Percentiles rank a stretch among this genome's conserved stretches.
phyloP scores from a whole-genome alignment of 2,888 invertebrate genomes.

The Graphium colonna region DNA sequence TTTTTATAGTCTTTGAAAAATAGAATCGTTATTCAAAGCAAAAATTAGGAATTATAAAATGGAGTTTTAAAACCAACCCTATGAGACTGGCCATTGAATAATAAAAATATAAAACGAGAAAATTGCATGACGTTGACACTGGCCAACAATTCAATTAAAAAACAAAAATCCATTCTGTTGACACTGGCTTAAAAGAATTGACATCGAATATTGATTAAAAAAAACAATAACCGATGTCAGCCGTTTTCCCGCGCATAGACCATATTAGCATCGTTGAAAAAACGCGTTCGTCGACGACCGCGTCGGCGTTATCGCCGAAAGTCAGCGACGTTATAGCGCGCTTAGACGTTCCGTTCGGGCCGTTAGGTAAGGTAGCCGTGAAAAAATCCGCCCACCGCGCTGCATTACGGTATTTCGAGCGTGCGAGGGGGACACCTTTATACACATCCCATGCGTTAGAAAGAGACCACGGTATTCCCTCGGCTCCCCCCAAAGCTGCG shows the following conservation, averaged over 20 bases:
- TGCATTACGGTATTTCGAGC: slow-evolving; percentile 75
- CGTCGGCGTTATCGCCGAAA: slow-evolving; percentile 42
- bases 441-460: slow-evolving; percentile 37
- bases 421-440: slow-evolving; percentile 50
- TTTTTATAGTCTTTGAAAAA: no score
- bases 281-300: slow-evolving; percentile 16
- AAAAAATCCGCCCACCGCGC: slow-evolving; percentile 71
- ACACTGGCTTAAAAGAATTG: no score
- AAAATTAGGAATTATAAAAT: no score
- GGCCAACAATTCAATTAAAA: no score
- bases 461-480: slow-evolving; percentile 44
- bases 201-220: no score
- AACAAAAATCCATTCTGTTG: no score
- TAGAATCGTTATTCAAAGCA: no score
- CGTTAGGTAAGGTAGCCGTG: slow-evolving; percentile 76
- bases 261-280: slow-evolving; percentile 20
- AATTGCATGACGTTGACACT: no score
- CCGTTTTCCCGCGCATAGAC: slow-evolving; percentile 19
- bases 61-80: no score
- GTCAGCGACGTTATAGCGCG: slow-evolving; percentile 53
- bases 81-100: no score
- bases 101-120: no score
- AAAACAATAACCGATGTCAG: no score
- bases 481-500: slow-evolving; percentile 40
- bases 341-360: slow-evolving; percentile 55